A percentile compares a stretch with the other conserved stretches of the same genome.
Conservation (phyloP, 2,888 invertebrate genomes). For the Laothoe populi region DNA sequence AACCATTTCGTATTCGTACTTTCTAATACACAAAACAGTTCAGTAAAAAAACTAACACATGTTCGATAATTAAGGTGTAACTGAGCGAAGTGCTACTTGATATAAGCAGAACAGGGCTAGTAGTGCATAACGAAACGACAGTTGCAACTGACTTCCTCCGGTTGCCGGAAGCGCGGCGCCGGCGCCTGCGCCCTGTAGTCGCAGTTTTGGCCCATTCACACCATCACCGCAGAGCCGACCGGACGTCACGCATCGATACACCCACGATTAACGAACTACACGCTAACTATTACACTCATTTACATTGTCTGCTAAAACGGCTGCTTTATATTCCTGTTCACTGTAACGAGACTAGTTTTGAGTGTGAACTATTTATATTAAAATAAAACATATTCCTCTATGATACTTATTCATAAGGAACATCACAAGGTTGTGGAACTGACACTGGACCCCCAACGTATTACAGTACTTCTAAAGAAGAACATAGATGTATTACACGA, state of each 20-base stretch:
- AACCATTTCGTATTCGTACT: slow-evolving; percentile 9
- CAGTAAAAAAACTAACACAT: slow-evolving; percentile 27
- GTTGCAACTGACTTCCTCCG: slow-evolving; percentile 77
- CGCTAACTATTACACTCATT: slow-evolving; percentile 43
- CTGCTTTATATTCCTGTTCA: slow-evolving; percentile 18
- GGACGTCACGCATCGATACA: slow-evolving; percentile 63
- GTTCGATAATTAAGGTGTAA: slow-evolving; percentile 31
- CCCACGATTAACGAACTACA: slow-evolving; percentile 52
- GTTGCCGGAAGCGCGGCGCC: slow-evolving; percentile 73
- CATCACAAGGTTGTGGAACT: background rate
- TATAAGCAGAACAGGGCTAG: slow-evolving; percentile 47
- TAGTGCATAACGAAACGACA: slow-evolving; percentile 71
- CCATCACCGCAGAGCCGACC: slow-evolving; percentile 56
- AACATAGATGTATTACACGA: background rate
- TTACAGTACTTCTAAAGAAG: background rate
- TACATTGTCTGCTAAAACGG: slow-evolving; percentile 33
- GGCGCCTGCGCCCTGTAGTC: slow-evolving; percentile 63
- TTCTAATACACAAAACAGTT: slow-evolving; percentile 26
- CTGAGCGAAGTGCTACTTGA: slow-evolving; percentile 43
- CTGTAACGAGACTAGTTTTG: slow-evolving; percentile 1
- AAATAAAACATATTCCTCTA: background rate
- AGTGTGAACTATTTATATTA: background rate
- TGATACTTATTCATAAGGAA: background rate
- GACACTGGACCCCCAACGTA: background rate
- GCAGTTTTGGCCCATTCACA: slow-evolving; percentile 62